Evolutionary conservation across 2,888 invertebrate genomes (phyloP).

Genomic region (Idaea dimidiata): DNA sequence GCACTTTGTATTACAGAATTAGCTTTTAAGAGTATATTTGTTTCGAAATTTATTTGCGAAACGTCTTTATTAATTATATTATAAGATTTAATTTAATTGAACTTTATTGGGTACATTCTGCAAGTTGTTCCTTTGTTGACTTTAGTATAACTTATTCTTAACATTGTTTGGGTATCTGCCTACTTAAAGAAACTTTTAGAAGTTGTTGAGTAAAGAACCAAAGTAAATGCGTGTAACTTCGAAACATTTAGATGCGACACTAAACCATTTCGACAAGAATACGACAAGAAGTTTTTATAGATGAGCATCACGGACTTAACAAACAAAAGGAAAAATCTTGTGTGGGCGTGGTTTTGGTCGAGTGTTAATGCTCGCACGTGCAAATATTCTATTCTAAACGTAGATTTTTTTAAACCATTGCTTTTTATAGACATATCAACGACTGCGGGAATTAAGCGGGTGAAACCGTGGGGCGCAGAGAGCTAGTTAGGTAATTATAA

Average conservation of each 20-base stretch:
- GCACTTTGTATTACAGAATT: constrained; percentile 34
- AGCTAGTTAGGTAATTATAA: no score
- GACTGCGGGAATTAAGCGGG: no score
- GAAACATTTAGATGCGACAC: neutral
- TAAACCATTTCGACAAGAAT: neutral
- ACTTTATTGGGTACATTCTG: constrained; percentile 16
- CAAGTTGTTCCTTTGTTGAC: constrained; percentile 13
- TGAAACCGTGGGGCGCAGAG: no score
- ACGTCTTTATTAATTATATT: constrained; percentile 3
- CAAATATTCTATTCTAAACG: no score
- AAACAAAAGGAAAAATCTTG: no score
- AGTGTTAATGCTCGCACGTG: no score
- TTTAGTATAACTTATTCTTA: neutral
- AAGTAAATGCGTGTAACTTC: neutral
- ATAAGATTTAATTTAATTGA: constrained; percentile 10
- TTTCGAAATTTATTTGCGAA: neutral
- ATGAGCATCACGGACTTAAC: no score
- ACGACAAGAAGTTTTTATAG: neutral
- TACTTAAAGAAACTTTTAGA: constrained; percentile 3
- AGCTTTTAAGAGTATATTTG: constrained; percentile 14
- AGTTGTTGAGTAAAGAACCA: neutral
- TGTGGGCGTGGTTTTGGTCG: no score
- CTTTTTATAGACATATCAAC: no score
- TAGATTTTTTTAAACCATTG: no score
- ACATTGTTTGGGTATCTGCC: neutral